phyloP scores from a whole-genome alignment of 1,140 invertebrate genomes.

The Conus ventricosus region DNA sequence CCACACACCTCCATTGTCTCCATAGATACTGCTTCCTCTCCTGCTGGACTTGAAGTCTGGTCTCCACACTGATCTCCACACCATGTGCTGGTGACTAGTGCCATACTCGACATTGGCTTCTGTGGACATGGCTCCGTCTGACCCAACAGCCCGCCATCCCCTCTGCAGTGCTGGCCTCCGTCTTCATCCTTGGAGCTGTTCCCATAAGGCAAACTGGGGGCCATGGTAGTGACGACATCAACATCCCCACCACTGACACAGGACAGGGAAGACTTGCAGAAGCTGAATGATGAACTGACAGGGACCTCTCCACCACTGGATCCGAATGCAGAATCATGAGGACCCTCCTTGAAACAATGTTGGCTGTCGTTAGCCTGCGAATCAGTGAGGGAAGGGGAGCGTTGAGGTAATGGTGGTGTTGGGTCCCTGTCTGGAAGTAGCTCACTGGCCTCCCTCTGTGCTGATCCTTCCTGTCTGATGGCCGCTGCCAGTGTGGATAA shows the following conservation, averaged over 20 bases:
- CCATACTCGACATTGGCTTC: background rate
- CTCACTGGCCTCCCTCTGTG: background rate
- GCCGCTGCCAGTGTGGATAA: background rate
- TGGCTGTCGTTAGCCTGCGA: background rate
- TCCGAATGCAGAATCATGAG: background rate
- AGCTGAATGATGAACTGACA: background rate
- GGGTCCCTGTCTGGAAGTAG: background rate
- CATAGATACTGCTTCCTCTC: background rate
- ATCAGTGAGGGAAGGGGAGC: too few species aligned
- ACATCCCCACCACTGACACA: background rate
- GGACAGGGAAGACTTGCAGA: constrained; percentile 24
- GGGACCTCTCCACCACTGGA: background rate
- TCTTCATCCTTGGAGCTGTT: background rate
- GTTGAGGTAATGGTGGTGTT: background rate
- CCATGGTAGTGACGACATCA: background rate
- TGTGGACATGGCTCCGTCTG: background rate
- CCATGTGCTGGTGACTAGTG: background rate
- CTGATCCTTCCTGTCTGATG: background rate
- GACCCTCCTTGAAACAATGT: background rate
- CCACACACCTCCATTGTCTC: background rate
- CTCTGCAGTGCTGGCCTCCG: too few species aligned
- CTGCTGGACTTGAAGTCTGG: background rate
- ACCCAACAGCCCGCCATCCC: background rate
- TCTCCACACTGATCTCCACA: background rate
- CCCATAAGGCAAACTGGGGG: background rate